Evolutionary conservation across 2,113 vertebrate genomes (phyloP).

Genomic region (Ameiurus melas): DNA sequence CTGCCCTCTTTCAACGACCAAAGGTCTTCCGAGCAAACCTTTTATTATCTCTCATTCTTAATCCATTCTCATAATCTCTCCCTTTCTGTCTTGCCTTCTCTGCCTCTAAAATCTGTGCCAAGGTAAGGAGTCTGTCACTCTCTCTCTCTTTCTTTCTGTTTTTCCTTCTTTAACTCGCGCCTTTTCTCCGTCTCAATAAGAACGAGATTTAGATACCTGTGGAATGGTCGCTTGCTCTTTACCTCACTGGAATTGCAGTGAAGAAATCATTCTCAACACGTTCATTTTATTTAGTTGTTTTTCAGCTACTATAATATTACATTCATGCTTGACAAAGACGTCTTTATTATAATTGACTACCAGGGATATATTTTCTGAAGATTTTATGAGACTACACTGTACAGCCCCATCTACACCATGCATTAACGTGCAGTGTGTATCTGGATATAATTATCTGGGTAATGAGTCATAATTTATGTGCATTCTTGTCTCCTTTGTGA

Average conservation of each 20-base stretch:
- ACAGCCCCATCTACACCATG: not conserved
- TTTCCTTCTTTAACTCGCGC: not conserved
- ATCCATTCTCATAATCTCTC: slow-evolving; percentile 47
- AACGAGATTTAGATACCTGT: not conserved
- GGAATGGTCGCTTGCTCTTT: not conserved
- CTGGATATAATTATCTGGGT: not conserved
- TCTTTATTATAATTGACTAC: not conserved
- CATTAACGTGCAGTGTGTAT: slow-evolving; percentile 11
- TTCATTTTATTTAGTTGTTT: slow-evolving; percentile 10
- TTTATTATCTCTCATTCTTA: slow-evolving; percentile 44
- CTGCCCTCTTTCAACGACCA: slow-evolving; percentile 43
- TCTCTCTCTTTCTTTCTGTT: not conserved
- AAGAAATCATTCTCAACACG: not conserved
- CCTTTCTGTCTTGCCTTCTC: slow-evolving; percentile 45
- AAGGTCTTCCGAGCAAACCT: slow-evolving; percentile 26
- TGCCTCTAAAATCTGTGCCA: slow-evolving; percentile 57
- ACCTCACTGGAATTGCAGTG: not conserved
- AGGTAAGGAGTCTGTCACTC: slow-evolving; percentile 58
- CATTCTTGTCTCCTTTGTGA: not conserved
- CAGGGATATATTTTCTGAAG: not conserved
- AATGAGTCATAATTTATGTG: not conserved
- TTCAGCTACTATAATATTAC: not conserved
- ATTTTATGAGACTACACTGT: not conserved
- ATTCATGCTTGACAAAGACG: not conserved
- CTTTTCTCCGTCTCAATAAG: not conserved